Conservation (phyloP, 2,797 vertebrate genomes). For the Potorous gilbertii region DNA sequence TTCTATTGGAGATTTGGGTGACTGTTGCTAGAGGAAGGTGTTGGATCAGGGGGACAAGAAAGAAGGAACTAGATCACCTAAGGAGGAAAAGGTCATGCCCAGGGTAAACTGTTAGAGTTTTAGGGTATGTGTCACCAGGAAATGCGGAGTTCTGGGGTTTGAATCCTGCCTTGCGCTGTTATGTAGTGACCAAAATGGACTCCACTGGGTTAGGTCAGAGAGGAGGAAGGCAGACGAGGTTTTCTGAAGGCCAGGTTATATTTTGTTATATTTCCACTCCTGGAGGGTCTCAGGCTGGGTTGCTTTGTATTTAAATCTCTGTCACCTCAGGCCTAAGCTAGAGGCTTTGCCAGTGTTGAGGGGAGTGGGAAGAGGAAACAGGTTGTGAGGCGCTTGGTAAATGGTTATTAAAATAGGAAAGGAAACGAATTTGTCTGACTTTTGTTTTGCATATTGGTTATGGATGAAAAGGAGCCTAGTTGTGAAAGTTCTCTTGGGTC, state of each 20-base stretch:
- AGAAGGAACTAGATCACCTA: background rate
- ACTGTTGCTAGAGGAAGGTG: background rate
- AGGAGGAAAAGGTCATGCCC: background rate
- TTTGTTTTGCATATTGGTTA: background rate
- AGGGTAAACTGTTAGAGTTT: constrained; percentile 1
- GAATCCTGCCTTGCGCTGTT: background rate
- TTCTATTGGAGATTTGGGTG: background rate
- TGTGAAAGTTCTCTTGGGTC: background rate
- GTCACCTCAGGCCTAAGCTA: background rate
- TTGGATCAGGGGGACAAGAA: background rate
- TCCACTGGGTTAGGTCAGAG: background rate
- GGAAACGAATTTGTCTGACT: background rate
- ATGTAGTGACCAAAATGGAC: background rate
- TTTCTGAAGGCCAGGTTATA: background rate
- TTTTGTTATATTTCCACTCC: background rate
- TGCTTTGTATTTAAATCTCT: background rate
- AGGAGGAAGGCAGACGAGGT: background rate
- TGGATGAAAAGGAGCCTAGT: background rate
- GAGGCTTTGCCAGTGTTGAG: background rate
- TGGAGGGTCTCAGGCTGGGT: background rate
- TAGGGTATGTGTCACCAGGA: background rate
- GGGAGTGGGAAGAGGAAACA: background rate
- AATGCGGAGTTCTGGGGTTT: background rate
- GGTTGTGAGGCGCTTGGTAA: background rate
- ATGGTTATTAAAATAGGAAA: background rate